Evolutionary conservation across 1,140 invertebrate genomes (phyloP), one percentile per base, ranked within the genome.

Genomic region (Lethocerus indicus): DNA sequence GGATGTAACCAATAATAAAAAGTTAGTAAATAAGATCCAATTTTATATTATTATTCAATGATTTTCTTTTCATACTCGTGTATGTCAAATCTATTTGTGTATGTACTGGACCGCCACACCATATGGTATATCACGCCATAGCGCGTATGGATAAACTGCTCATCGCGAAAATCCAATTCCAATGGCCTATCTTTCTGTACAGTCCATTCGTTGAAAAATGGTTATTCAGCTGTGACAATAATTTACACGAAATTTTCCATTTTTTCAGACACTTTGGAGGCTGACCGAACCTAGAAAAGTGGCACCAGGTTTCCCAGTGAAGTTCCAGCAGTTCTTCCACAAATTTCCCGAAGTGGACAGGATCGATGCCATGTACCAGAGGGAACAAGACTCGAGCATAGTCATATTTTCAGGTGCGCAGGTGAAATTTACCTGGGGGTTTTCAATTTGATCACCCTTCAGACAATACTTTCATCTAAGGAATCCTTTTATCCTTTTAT

Each of bases 341-440:
- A 63, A 67, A 9, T 61, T 81, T 18, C 83, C 83, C 0, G 52
- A 69, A 32, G 57, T 85, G 2, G 66, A 64, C 25, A 67, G 68
- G 54, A 72, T 88, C 18, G 80, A 84, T 64, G 83, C 84, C 9
- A 76, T 79, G 14, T 88, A 85, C 59, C 76, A 88, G 64, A 70
- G 76, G 53, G 57, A 65, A 7, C 63, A 60, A 13, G 78, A 86
- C 61, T 71, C 74, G n/a, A 74, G 75, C 54, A 79, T 87, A 53
- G 64, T 84, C 13, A 73, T 88, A 58, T 87, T 88, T 61, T 70
- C 71, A 59, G 83, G 83, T 78, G 56, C 18, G 18, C 13, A 9
- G 16, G 27, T 49, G 29, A n/a, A 32, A n/a, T 9, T 32, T 9
- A 32, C 29, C 35, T 36, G 2, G 3, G 20, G 3, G 14, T 18